Percentiles rank a stretch among this genome's conserved stretches.
Evolutionary conservation across 2,113 vertebrate genomes (phyloP).

Genomic region (Pseudopipra pipra): DNA sequence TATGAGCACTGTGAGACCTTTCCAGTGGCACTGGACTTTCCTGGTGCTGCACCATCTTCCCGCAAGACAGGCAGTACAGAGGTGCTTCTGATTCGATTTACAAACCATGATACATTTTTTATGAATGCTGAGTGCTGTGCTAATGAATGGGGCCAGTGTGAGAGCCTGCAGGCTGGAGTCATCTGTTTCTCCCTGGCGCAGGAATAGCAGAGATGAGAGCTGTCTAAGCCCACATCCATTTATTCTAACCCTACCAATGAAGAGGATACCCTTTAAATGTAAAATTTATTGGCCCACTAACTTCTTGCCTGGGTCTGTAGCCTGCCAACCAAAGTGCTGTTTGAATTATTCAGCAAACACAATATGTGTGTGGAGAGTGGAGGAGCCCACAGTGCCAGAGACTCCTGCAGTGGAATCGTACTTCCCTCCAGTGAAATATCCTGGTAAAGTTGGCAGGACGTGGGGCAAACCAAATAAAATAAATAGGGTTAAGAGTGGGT

Average conservation of each 20-base stretch:
- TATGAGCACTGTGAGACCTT: background rate
- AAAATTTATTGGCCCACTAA: background rate
- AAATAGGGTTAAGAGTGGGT: background rate
- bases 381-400: background rate
- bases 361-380: background rate
- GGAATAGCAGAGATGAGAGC: background rate
- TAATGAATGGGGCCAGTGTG: conserved; percentile 29
- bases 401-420: background rate
- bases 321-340: background rate
- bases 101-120: conserved; percentile 15
- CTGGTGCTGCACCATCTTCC: background rate
- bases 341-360: conserved; percentile 4
- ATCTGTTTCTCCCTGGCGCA: background rate
- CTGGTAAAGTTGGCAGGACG: background rate
- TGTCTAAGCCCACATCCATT: background rate
- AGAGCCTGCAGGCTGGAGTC: conserved; percentile 17
- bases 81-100: background rate
- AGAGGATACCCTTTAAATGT: background rate
- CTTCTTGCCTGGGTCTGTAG: background rate
- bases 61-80: background rate
- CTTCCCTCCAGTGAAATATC: background rate
- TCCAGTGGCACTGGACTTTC: background rate
- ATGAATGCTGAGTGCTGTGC: conserved; percentile 25
- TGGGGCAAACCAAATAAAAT: background rate
- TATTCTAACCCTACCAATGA: background rate